phyloP scores from a whole-genome alignment of 2,888 invertebrate genomes.

The Tetanocera ferruginea region DNA sequence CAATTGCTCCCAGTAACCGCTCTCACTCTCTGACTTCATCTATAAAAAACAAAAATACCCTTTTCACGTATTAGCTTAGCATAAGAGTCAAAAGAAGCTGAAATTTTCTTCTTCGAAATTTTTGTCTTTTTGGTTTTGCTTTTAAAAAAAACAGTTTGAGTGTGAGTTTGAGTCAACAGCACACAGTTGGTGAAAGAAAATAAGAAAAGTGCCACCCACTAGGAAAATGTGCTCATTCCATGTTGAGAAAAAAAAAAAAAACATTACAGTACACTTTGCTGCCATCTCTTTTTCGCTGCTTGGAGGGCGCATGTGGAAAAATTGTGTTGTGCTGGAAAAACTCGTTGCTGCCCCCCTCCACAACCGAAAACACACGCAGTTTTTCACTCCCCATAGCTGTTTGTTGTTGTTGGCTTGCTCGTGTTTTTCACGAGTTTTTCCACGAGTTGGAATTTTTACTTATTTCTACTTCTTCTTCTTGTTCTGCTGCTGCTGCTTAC shows the following conservation, averaged over 20 bases:
- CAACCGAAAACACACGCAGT: neutral
- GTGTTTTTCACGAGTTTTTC: constrained; percentile 41
- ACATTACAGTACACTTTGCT: neutral
- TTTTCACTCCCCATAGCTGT: constrained; percentile 2
- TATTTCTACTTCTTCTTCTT: neutral
- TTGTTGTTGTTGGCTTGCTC: neutral
- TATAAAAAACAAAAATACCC: no score
- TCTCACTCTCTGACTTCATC: no score
- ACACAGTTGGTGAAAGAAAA: neutral
- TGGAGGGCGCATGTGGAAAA: constrained; percentile 18
- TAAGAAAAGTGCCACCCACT: neutral
- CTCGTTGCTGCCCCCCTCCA: neutral
- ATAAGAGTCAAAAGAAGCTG: no score
- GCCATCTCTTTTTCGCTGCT: neutral
- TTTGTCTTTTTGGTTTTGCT: neutral
- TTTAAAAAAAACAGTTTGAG: neutral
- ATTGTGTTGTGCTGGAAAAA: constrained; percentile 6
- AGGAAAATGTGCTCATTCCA: neutral
- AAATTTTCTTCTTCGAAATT: neutral
- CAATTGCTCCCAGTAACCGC: no score
- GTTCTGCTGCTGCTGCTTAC: neutral
- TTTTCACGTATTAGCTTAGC: no score
- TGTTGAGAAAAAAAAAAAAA: neutral
- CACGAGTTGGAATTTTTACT: constrained; percentile 29
- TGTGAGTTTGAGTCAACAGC: neutral